phyloP scores from a whole-genome alignment of 2,888 invertebrate species.

The Ypsolopha scabrella region DNA sequence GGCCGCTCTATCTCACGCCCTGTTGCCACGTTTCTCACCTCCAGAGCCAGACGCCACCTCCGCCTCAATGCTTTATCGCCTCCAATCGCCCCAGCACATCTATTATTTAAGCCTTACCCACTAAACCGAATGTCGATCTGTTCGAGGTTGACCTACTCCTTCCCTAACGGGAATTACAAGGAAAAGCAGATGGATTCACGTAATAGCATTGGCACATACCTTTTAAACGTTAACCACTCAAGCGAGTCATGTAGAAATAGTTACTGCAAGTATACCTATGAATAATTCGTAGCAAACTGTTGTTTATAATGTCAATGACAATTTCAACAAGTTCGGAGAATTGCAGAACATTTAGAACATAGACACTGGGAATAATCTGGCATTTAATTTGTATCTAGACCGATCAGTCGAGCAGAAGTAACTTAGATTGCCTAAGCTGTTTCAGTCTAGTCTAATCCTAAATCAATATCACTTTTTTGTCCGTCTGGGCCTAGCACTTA shows the following conservation, averaged over 20 bases:
- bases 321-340: conserved; percentile 1
- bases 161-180: conserved; percentile 17
- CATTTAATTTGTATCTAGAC: conserved; percentile 61
- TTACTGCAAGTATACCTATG: neutral
- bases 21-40: conserved; percentile 65
- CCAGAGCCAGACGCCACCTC: conserved; percentile 36
- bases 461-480: conserved; percentile 56
- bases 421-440: conserved; percentile 61
- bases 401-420: conserved; percentile 59
- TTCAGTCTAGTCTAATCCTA: conserved; percentile 59
- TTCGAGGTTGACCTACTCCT: conserved; percentile 17
- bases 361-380: conserved; percentile 66
- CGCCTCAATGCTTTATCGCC: conserved; percentile 48
- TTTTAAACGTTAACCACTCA: neutral
- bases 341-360: conserved; percentile 31
- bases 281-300: neutral
- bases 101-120: conserved; percentile 50
- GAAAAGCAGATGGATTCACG: neutral
- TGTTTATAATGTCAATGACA: conserved; percentile 4
- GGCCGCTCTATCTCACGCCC: conserved; percentile 54
- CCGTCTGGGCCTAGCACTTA: conserved; percentile 24
- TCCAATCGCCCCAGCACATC: conserved; percentile 50
- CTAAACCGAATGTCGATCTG: conserved; percentile 44
- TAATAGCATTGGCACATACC: neutral
- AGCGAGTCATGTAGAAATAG: neutral